phyloP scores from a whole-genome alignment of 2,113 vertebrate species.

The Osmerus eperlanus region DNA sequence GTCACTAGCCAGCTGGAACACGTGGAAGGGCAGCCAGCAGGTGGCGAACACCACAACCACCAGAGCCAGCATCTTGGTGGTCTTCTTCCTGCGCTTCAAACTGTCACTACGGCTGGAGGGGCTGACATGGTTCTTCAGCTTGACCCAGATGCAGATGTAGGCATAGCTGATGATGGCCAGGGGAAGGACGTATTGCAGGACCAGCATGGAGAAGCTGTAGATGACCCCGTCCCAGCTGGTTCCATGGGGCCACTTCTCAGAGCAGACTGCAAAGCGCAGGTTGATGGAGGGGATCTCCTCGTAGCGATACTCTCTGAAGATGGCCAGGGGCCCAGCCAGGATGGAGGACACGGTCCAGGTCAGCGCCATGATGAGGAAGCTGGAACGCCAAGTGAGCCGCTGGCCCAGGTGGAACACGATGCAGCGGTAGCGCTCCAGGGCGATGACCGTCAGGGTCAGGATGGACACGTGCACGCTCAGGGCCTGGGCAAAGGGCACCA shows the following conservation, averaged over 20 bases:
- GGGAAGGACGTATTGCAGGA: constrained; percentile 85
- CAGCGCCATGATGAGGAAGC: constrained; percentile 80
- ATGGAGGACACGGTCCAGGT: constrained; percentile 81
- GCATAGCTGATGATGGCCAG: constrained; percentile 86
- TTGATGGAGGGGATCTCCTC: constrained; percentile 85
- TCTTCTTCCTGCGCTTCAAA: constrained; percentile 80
- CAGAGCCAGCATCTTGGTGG: constrained; percentile 88
- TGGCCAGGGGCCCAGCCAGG: constrained; percentile 83
- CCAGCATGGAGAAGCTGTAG: constrained; percentile 89
- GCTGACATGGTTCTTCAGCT: constrained; percentile 86
- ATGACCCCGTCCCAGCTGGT: constrained; percentile 84
- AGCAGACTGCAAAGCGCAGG: constrained; percentile 83
- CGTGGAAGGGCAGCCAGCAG: constrained; percentile 88
- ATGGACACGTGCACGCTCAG: constrained; percentile 88
- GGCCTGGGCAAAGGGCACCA: constrained; percentile 87
- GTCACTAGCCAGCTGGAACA: constrained; percentile 86
- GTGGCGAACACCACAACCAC: constrained; percentile 86
- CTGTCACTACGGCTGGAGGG: constrained; percentile 79
- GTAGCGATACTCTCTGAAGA: constrained; percentile 84
- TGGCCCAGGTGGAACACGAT: constrained; percentile 87
- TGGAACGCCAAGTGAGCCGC: constrained; percentile 78
- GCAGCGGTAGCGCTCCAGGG: constrained; percentile 86
- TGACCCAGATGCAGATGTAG: constrained; percentile 90
- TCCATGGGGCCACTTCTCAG: constrained; percentile 86
- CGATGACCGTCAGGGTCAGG: constrained; percentile 86